Base-by-base conservation (phyloP, 2,888 invertebrate genomes). In the Mythimna ferrago region DNA sequence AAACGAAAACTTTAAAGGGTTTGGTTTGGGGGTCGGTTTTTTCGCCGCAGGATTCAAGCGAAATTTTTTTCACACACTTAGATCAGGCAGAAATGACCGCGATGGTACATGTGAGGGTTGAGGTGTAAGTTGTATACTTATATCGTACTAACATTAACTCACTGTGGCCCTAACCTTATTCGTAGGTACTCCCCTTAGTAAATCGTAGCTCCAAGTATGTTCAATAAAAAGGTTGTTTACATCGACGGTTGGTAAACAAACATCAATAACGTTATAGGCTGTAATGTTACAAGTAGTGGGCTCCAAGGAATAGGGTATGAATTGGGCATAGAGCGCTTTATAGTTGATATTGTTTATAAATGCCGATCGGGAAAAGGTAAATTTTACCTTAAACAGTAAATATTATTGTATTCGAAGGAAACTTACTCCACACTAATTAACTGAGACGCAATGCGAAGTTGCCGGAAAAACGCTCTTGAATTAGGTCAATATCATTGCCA, bases 171-270 rank as follows among this genome's bases (percentile, higher is more conserved):
- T 14, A 1, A 21, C 61, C 14, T 35, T 35, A 38, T 26, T 44
- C 6, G 64, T 41, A 61, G 54, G 35, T 60, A 54, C 66, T 48
- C 41, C 76, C 71, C 51, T 71, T 54, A 54, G 58, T 57, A 71
- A 81, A 68, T 68, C 44, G 65, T 58, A 63, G 67, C 65, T 74
- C 71, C 32, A 58, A 71, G 69, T 75, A 66, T 63, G 80, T 76
- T 76, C 73, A 69, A 61, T 71, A 79, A 76, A 80, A 78, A 82
- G 62, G 68, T 71, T 79, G 71, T 71, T 73, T 82, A 82, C 71
- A 64, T 66, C 64, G 51, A 54, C 57, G 57, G 70, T 35, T 67
- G n/a, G 65, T 76, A 76, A 66, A 79, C 71, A 81, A 71, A 79
- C 66, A 81, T 67, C 44, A 65, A 66, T 67, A 57, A 57, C 26